phyloP scores from a whole-genome alignment of 2,888 invertebrate species.

The Brenthis daphne region DNA sequence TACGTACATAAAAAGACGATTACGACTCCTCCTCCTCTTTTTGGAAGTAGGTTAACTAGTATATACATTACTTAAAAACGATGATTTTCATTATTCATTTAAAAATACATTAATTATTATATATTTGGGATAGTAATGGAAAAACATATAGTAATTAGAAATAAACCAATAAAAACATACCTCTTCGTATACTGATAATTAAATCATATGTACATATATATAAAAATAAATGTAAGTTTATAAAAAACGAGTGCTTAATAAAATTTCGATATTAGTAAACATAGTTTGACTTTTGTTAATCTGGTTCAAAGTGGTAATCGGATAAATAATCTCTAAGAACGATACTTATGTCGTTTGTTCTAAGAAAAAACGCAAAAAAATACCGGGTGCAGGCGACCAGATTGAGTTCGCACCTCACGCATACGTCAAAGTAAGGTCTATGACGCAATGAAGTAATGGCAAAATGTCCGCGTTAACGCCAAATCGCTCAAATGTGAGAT shows the following conservation, averaged over 20 bases:
- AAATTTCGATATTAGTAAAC: not conserved
- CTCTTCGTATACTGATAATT: not conserved
- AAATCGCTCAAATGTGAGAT: slow-evolving; percentile 34
- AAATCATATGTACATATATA: not conserved
- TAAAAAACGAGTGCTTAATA: not conserved
- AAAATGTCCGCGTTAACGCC: slow-evolving; percentile 32
- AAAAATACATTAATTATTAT: too few species aligned
- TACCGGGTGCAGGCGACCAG: slow-evolving; percentile 41
- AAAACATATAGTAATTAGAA: too few species aligned
- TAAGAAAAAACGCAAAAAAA: slow-evolving; percentile 40
- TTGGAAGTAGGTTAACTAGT: too few species aligned
- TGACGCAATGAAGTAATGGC: slow-evolving; percentile 43
- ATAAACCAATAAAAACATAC: too few species aligned
- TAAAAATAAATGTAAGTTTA: not conserved
- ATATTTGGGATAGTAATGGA: too few species aligned
- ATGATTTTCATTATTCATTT: too few species aligned
- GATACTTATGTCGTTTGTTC: slow-evolving; percentile 29
- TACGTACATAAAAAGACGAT: too few species aligned
- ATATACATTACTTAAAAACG: too few species aligned
- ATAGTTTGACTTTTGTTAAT: not conserved
- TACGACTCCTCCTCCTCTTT: too few species aligned
- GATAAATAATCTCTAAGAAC: slow-evolving; percentile 6
- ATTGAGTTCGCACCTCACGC: slow-evolving; percentile 45
- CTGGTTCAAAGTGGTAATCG: not conserved
- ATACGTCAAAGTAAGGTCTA: slow-evolving; percentile 46